Evolutionary conservation across 2,113 vertebrate species (phyloP).

Genomic region (Pleuronectes platessa): DNA sequence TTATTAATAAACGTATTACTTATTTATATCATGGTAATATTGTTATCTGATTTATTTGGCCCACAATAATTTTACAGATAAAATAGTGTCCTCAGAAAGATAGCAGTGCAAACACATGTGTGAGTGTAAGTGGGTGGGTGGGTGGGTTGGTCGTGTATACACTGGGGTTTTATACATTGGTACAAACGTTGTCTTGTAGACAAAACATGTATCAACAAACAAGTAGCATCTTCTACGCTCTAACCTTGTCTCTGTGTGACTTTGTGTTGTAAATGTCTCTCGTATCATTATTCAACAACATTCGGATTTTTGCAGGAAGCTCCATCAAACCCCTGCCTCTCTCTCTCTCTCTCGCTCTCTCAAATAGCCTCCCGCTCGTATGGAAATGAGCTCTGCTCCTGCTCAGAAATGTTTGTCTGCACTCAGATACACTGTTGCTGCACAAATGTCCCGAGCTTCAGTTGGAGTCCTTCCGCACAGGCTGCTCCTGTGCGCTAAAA

Average conservation of each 20-base stretch:
- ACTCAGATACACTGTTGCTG: neutral
- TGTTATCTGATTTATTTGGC: no score
- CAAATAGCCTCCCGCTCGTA: neutral
- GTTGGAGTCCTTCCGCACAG: neutral
- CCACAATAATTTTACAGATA: no score
- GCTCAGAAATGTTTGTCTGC: conserved; percentile 4
- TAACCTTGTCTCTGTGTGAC: neutral
- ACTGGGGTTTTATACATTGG: neutral
- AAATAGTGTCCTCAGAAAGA: no score
- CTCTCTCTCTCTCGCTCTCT: neutral
- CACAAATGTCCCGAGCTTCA: neutral
- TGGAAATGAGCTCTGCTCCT: neutral
- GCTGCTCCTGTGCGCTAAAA: neutral
- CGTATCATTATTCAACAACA: neutral
- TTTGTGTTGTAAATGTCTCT: neutral
- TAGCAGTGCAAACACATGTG: no score
- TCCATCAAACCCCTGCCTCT: neutral
- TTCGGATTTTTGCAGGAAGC: neutral
- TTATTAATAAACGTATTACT: no score
- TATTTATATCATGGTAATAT: no score
- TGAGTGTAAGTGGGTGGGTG: no score
- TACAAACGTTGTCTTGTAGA: neutral
- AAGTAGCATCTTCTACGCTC: neutral
- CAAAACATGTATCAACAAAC: neutral
- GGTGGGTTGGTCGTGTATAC: neutral